Evolutionary conservation across 2,888 invertebrate species (phyloP), one percentile per base, ranked within the genome.

Genomic region (Philaethria dido): DNA sequence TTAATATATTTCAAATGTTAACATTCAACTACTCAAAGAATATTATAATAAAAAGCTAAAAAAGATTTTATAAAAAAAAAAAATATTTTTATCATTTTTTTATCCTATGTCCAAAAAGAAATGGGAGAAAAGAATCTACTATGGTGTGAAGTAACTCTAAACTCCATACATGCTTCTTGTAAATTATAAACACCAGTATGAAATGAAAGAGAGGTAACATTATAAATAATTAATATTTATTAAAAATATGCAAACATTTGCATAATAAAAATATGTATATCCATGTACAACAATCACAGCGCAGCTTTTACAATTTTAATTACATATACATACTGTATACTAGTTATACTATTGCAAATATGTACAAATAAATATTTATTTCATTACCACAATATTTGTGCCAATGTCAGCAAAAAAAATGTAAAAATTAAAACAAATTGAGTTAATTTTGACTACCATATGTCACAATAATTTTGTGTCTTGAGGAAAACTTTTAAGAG

Each of bases 401-500:
- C 48, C 6, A n/a, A 57, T 42, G 4, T n/a, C 14, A 50, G 33
- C 29, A 18, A 45, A 47, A 29, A 29, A 9, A 14, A 29, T 16
- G 14, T 25, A 45, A 16, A 18, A 45, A 11, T 16, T 9, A n/a
- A n/a, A 18, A 22, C 3, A 16, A 48, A 59, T 47, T 29, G 29
- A 33, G n/a, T 57, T 39, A 4, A 16, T 45, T 11, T 2, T 62
- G 3, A 47, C 16, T 22, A 33, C 25, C 11, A 18, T 20, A 25
- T 48, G 25, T 55, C 39, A 61, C 42, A 22, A 36, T 13, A 36
- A 62, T 39, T 62, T 62, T 13, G 42, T 16, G 3, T 69, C 72
- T 16, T 61, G 50, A 33, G 79, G 16, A 8, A 72, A 57, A 64
- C 64, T 69, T 75, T 82, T 85, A 25, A 76, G 62, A 33, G 77